Evolutionary conservation across 2,113 vertebrate genomes (phyloP).

Genomic region (Promerops cafer): DNA sequence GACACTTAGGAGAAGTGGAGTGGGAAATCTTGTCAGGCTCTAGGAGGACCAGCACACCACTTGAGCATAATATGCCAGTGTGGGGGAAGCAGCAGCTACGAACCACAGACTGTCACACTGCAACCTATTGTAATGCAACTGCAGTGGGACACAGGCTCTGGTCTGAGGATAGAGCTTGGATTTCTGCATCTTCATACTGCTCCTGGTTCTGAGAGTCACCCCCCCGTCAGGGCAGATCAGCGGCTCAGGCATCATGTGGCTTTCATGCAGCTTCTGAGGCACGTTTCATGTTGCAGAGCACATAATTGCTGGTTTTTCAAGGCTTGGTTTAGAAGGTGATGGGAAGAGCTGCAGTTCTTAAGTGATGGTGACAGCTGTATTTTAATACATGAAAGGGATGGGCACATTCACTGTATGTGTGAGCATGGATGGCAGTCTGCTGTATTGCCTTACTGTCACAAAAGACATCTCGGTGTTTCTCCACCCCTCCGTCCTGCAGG

Average conservation of each 20-base stretch:
- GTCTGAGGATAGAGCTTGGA: background rate
- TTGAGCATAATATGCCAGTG: background rate
- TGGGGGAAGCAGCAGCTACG: background rate
- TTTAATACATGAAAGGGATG: background rate
- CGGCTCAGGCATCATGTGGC: accelerated
- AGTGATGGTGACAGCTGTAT: background rate
- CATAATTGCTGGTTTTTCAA: background rate
- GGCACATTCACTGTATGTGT: background rate
- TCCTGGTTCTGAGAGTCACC: background rate
- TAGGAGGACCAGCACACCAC: accelerated
- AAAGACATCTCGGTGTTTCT: no score
- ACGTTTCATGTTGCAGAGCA: background rate
- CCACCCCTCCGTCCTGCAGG: no score
- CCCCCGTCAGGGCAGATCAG: background rate
- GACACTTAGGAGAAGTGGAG: background rate
- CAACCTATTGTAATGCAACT: background rate
- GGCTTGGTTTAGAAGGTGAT: background rate
- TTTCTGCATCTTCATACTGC: accelerated
- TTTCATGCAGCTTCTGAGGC: background rate
- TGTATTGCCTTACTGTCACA: background rate
- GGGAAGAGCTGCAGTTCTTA: background rate
- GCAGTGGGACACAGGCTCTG: background rate
- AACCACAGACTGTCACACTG: background rate
- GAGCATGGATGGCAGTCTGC: background rate
- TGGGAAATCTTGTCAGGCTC: background rate